Conservation (phyloP, 2,888 invertebrate species). For the Oscheius onirici region DNA sequence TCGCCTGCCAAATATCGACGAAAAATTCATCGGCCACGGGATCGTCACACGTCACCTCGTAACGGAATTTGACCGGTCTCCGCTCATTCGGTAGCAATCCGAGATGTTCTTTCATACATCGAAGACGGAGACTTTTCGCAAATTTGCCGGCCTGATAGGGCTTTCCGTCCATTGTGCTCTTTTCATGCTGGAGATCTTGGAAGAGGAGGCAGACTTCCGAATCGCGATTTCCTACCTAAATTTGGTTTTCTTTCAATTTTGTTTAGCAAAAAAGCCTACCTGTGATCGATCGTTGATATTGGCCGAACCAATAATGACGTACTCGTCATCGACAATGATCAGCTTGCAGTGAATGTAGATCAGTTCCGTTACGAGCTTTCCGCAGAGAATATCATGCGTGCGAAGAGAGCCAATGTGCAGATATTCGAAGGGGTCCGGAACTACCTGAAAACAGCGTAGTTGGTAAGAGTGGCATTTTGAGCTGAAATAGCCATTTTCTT, state of each 20-base stretch:
- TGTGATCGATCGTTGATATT: slow-evolving; percentile 97
- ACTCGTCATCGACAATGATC: slow-evolving; percentile 89
- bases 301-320: slow-evolving; percentile 93
- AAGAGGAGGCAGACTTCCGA: slow-evolving; percentile 84
- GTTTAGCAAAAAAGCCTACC: too few relatives aligned
- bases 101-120: slow-evolving; percentile 88
- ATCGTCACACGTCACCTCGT: slow-evolving; percentile 75
- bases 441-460: too few relatives aligned
- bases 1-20: slow-evolving; percentile 83
- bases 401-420: slow-evolving; percentile 74
- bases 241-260: too few relatives aligned
- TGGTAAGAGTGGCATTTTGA: too few relatives aligned
- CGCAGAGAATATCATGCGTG: slow-evolving; percentile 72
- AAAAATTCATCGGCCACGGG: slow-evolving; percentile 86
- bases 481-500: too few relatives aligned
- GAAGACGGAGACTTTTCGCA: slow-evolving; percentile 84
- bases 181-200: slow-evolving; percentile 79
- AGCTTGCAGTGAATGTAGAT: slow-evolving; percentile 97
- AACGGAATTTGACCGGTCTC: slow-evolving; percentile 52
- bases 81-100: slow-evolving; percentile 78
- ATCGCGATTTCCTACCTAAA: slow-evolving; percentile 82
- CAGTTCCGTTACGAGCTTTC: slow-evolving; percentile 82
- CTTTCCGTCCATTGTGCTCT: slow-evolving; percentile 83
- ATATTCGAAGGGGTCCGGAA: slow-evolving; percentile 73
- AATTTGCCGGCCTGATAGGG: slow-evolving; percentile 86